phyloP scores from a whole-genome alignment of 2,113 vertebrate genomes.

The Prietella phreatophila region DNA sequence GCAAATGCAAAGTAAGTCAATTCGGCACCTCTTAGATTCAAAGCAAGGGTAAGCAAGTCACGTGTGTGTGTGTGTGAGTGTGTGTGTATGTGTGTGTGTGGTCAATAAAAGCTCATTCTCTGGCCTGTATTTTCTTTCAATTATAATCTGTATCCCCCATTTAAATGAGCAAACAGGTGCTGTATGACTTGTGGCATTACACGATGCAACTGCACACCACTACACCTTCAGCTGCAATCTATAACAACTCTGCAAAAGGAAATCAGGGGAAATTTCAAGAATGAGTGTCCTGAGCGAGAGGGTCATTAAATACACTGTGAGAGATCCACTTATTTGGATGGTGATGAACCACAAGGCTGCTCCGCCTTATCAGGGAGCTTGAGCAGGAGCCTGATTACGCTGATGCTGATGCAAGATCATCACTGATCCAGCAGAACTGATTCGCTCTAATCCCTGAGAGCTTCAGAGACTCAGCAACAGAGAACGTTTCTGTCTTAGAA shows the following conservation, averaged over 20 bases:
- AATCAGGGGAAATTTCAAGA: background rate
- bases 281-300: background rate
- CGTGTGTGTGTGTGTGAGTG: background rate
- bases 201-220: constrained; percentile 10
- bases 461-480: constrained; percentile 18
- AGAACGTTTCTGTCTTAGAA: constrained; percentile 24
- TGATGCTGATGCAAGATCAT: constrained; percentile 34
- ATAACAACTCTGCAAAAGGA: background rate
- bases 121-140: background rate
- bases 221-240: constrained; percentile 27
- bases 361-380: constrained; percentile 29
- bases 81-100: background rate
- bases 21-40: background rate
- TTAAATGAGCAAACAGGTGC: background rate
- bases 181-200: constrained; percentile 15
- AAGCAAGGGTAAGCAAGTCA: constrained; percentile 10
- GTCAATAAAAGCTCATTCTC: constrained; percentile 31
- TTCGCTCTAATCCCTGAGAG: constrained; percentile 44
- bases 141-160: background rate
- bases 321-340: constrained; percentile 23
- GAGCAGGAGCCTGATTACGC: constrained; percentile 33
- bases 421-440: constrained; percentile 43
- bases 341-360: background rate
- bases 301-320: constrained; percentile 24
- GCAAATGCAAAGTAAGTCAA: constrained; percentile 1